phyloP scores from a whole-genome alignment of 2,113 vertebrate species.

The Pholis gunnellus region DNA sequence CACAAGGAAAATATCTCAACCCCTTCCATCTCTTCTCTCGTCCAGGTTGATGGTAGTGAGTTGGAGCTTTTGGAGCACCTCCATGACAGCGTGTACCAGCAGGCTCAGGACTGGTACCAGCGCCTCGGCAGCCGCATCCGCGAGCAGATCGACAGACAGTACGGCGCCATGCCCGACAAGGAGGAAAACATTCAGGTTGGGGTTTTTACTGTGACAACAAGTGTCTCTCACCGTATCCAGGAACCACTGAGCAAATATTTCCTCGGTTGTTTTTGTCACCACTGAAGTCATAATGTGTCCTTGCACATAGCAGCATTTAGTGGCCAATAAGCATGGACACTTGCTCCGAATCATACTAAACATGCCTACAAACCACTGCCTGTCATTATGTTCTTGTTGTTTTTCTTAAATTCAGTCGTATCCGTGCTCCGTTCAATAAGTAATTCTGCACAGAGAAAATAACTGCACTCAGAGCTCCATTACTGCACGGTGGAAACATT shows the following conservation, averaged over 20 bases:
- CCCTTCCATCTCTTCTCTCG: not conserved
- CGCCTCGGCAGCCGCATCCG: conserved; percentile 81
- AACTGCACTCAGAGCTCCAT: not conserved
- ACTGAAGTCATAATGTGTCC: not conserved
- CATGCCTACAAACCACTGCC: not conserved
- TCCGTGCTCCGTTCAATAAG: not conserved
- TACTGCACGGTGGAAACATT: not conserved
- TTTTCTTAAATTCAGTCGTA: not conserved
- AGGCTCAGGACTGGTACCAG: conserved; percentile 88
- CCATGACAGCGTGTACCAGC: conserved; percentile 89
- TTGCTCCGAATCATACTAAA: no score
- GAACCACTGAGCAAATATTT: not conserved
- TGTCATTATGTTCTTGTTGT: not conserved
- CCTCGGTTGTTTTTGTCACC: not conserved
- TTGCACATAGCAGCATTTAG: not conserved
- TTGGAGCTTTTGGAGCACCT: conserved; percentile 85
- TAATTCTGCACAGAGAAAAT: no score
- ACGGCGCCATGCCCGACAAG: conserved; percentile 86
- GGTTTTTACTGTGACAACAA: not conserved
- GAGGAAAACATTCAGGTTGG: conserved; percentile 91
- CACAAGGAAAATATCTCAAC: not conserved
- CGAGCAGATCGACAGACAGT: conserved; percentile 85
- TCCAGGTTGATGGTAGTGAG: conserved; percentile 86
- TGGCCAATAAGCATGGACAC: not conserved
- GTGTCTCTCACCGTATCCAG: not conserved